Conservation (phyloP, 2,113 vertebrate genomes). For the Nothocercus nigrocapillus region DNA sequence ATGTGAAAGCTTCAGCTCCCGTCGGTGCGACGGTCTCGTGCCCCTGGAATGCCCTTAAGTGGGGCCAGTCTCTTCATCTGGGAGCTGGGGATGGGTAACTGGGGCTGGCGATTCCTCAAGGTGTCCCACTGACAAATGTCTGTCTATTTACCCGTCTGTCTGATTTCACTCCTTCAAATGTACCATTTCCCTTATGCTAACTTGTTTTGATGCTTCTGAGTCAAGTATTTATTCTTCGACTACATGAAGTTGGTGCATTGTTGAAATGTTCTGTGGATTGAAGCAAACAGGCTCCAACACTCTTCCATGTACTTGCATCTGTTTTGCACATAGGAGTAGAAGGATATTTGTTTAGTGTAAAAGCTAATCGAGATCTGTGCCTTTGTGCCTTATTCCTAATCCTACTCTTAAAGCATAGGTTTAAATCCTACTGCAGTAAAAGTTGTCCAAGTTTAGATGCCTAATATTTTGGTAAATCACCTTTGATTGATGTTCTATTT, state of each 20-base stretch:
- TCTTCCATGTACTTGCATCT: not conserved
- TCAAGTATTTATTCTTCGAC: no score
- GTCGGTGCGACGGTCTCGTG: not conserved
- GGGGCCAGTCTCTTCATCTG: not conserved
- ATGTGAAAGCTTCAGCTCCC: no score
- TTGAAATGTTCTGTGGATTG: not conserved
- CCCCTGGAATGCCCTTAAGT: not conserved
- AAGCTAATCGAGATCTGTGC: not conserved
- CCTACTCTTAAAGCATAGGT: not conserved
- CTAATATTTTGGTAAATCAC: not conserved
- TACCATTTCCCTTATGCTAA: not conserved
- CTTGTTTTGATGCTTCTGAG: not conserved
- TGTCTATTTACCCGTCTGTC: fast-evolving
- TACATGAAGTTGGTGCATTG: not conserved
- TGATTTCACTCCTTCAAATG: not conserved
- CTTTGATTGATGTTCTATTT: not conserved
- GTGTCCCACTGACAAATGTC: no score
- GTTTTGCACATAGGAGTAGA: not conserved
- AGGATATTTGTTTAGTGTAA: not conserved
- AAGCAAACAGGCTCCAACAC: not conserved
- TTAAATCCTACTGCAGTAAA: no score
- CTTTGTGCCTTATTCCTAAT: not conserved
- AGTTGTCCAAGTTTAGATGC: fast-evolving
- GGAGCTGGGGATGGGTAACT: no score
- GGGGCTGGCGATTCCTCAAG: not conserved